Evolutionary conservation across 1,140 invertebrate genomes (phyloP).

Genomic region (Pogonomyrmex californicus): DNA sequence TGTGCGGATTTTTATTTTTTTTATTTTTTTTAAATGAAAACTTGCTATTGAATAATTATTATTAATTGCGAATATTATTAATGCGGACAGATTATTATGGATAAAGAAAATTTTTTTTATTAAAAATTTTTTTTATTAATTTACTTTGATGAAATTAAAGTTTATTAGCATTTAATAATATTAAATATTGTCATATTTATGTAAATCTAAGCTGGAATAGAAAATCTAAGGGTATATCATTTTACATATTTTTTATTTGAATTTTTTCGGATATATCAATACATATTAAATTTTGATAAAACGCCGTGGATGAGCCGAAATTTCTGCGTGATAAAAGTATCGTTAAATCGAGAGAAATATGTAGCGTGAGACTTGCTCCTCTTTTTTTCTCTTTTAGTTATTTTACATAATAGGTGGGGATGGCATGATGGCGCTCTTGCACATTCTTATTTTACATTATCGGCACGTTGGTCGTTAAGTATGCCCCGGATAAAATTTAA

Average conservation of each 20-base stretch:
- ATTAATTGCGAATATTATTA: too few relatives aligned
- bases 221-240: not conserved
- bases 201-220: not conserved
- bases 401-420: conserved; percentile 26
- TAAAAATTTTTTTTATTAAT: not conserved
- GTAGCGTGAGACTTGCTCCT: conserved; percentile 10
- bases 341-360: conserved; percentile 46
- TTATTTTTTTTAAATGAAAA: not conserved
- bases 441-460: conserved; percentile 62
- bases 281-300: conserved; percentile 15
- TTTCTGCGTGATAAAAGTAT: not conserved
- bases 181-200: not conserved
- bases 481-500: conserved; percentile 43
- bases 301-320: not conserved
- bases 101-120: not conserved
- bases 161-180: not conserved
- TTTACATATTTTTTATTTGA: not conserved
- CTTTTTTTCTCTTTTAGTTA: conserved; percentile 13
- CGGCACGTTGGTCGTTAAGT: conserved; percentile 53
- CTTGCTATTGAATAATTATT: not conserved
- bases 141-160: conserved; percentile 16
- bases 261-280: not conserved
- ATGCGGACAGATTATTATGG: not conserved
- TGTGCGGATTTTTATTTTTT: not conserved
- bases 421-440: not conserved